Base-by-base conservation (phyloP, 1,140 invertebrate species). In the Phortica variegata region DNA sequence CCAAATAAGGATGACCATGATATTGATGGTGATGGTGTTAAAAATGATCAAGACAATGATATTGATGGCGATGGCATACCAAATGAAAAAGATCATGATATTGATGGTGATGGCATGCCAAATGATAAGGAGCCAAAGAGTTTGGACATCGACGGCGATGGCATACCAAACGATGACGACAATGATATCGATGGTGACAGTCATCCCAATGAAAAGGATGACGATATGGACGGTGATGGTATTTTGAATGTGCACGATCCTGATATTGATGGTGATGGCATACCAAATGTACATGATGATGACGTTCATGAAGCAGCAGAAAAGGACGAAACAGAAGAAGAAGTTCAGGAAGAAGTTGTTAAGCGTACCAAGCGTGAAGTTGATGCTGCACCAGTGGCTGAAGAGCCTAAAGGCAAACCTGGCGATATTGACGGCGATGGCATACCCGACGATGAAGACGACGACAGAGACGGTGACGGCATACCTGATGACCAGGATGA, bases 231-330 rank as follows among this genome's bases (percentile, higher is more conserved):
- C 39, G 70, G 71, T 6, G 66, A 72, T 57, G 62, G 61, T 17
- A 65, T 69, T 26, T 36, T 50, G 6, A 73, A 72, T 40, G 55
- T 50, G 33, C 43, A 77, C 43, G 80, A 77, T 36, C 61, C 77
- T 0, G 47, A 78, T 20, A 74, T 80, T 0, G 72, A 60, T 38
- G 80, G 81, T 36, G 71, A 81, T 26, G 60, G 65, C 1, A 60
- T 72, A 31, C 60, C 60, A 34, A 70, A 68, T 39, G 53, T 49
- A 13, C 66, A 70, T n/a, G 70, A 65, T 19, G 61, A 73, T 16
- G 71, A 76, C 37, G 57, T 66, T 31, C 60, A 53, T 29, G 48
- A 52, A 3, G 56, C 55, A 12, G 40, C 34, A 7, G 52, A 41
- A 16, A 53, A 54, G 26, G 60, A 62, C 2, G 50, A 56, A 19